Conservation (phyloP, 1,140 invertebrate genomes). For the Atta colombica region DNA sequence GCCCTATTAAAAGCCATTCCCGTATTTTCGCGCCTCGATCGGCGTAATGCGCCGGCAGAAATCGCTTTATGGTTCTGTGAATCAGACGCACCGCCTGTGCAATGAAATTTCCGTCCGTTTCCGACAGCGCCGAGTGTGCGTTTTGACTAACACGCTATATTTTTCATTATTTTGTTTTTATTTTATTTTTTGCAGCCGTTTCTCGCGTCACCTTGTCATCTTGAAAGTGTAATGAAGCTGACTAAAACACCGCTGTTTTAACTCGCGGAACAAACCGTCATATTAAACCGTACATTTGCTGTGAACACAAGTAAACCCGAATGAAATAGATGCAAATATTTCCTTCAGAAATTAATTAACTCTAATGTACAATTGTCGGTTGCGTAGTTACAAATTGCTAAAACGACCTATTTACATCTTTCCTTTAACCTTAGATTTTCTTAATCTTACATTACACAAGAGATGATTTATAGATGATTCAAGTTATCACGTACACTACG, state of each 20-base stretch:
- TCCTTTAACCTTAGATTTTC: conserved; percentile 43
- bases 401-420: conserved; percentile 31
- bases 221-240: conserved; percentile 32
- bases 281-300: conserved; percentile 34
- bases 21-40: conserved; percentile 56
- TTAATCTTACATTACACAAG: conserved; percentile 36
- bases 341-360: conserved; percentile 59
- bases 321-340: conserved; percentile 58
- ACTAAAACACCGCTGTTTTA: conserved; percentile 14
- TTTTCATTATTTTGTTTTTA: background rate
- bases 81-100: conserved; percentile 23
- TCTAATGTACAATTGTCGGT: conserved; percentile 55
- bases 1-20: conserved; percentile 43
- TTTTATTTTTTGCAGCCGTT: background rate
- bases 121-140: background rate
- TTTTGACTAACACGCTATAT: background rate
- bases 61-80: conserved; percentile 45
- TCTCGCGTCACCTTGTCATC: conserved; percentile 17
- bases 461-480: conserved; percentile 32
- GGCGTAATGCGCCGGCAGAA: conserved; percentile 41
- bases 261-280: conserved; percentile 7
- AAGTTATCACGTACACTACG: background rate
- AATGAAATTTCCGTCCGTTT: conserved; percentile 28
- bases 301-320: conserved; percentile 25
- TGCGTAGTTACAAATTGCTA: conserved; percentile 47